Conservation (phyloP, 2,113 vertebrate species). For the Semnopithecus entellus region DNA sequence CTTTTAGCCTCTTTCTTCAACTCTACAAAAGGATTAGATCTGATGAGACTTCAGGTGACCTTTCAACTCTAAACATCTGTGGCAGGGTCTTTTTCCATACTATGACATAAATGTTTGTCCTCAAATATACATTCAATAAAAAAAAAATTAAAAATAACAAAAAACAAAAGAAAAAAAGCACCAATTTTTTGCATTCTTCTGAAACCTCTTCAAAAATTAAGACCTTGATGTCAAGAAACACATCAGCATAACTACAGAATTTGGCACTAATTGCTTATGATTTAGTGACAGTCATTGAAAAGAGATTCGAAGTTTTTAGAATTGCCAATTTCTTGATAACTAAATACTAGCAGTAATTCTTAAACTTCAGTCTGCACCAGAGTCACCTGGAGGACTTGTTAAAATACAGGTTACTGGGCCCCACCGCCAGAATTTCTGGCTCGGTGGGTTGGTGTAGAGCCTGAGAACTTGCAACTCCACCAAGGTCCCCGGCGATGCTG, state of each 20-base stretch:
- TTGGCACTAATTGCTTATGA: neutral
- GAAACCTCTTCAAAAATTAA: neutral
- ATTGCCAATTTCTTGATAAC: neutral
- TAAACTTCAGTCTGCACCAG: neutral
- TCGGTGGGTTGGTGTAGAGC: neutral
- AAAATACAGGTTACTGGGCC: neutral
- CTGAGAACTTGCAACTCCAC: neutral
- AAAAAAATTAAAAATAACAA: constrained; percentile 5
- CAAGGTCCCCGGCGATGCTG: neutral
- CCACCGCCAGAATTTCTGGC: neutral
- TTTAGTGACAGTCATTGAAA: neutral
- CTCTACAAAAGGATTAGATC: neutral
- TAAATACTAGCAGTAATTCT: neutral
- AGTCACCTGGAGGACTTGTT: neutral
- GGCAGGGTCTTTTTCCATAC: neutral
- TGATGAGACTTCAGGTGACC: neutral
- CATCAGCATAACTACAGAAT: neutral
- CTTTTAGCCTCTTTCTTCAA: neutral
- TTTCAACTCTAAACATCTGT: neutral
- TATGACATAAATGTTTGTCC: neutral
- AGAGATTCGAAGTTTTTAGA: neutral
- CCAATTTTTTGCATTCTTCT: neutral
- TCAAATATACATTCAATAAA: neutral
- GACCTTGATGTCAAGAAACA: neutral
- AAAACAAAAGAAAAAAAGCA: neutral